Evolutionary conservation across 2,113 vertebrate genomes (phyloP).

Genomic region (Ptilonorhynchus violaceus): DNA sequence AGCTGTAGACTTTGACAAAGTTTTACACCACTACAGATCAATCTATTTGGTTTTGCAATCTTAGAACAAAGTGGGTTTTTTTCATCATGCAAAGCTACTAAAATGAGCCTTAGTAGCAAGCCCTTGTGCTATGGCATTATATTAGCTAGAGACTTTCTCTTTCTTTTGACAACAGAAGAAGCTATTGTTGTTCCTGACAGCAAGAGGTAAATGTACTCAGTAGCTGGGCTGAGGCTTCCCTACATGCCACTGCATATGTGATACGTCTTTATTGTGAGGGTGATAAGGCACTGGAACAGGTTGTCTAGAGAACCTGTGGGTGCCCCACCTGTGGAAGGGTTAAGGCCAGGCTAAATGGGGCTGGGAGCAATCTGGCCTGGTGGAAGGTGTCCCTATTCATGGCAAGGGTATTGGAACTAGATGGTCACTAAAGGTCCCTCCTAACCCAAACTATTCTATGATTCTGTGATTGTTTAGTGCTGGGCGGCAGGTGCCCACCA

Average conservation of each 20-base stretch:
- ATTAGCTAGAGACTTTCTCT: not conserved
- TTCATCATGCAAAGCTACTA: not conserved
- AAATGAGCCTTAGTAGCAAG: not conserved
- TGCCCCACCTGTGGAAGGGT: not conserved
- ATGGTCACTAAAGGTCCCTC: accelerated
- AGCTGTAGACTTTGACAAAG: conserved; percentile 82
- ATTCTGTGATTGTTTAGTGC: not conserved
- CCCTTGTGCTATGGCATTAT: not conserved
- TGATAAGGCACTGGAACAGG: not conserved
- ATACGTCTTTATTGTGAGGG: not conserved
- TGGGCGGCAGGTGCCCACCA: not conserved
- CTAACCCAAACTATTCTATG: accelerated
- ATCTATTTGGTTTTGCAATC: conserved; percentile 84
- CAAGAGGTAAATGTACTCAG: not conserved
- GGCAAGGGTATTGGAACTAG: not conserved
- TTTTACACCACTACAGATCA: conserved; percentile 79
- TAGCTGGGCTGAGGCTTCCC: not conserved
- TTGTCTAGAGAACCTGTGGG: not conserved
- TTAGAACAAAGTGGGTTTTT: conserved; percentile 85
- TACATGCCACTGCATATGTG: accelerated
- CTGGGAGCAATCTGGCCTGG: not conserved
- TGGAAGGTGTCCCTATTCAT: not conserved
- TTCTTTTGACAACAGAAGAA: not conserved
- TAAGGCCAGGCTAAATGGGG: not conserved
- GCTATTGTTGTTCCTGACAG: not conserved